Evolutionary conservation across 92 coral and sea anemone species (phyloP).

Genomic region (Chrysogorgia sp.): DNA sequence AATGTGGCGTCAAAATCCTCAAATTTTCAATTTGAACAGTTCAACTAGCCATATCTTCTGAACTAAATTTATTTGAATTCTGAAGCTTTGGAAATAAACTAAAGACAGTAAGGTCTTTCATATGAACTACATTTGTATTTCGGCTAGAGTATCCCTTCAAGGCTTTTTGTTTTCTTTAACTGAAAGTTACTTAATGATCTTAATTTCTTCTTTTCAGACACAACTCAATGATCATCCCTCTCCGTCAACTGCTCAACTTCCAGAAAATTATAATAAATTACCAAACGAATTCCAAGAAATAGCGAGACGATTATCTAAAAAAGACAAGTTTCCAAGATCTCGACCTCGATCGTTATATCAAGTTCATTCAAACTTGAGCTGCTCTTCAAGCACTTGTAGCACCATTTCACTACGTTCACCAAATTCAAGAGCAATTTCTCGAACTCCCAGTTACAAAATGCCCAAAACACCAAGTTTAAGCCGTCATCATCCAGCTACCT

Average conservation of each 20-base stretch:
- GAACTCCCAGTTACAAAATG: slow-evolving; percentile 78
- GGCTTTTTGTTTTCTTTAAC: too few species aligned
- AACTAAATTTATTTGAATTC: too few species aligned
- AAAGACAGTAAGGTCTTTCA: too few species aligned
- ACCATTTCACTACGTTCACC: slow-evolving; percentile 58
- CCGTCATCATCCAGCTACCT: slow-evolving; percentile 93
- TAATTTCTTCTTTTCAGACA: not conserved
- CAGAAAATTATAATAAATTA: slow-evolving; percentile 81
- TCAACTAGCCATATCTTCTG: too few species aligned
- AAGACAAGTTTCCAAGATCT: slow-evolving; percentile 70
- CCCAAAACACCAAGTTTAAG: slow-evolving; percentile 87
- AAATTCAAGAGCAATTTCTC: slow-evolving; percentile 61
- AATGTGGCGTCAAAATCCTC: too few species aligned
- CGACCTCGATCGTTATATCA: slow-evolving; percentile 44
- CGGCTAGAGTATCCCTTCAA: too few species aligned
- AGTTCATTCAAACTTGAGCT: slow-evolving; percentile 51
- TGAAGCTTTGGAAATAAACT: too few species aligned
- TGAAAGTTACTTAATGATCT: not conserved
- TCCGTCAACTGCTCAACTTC: slow-evolving; percentile 65
- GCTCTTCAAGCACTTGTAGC: slow-evolving; percentile 52
- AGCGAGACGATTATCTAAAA: slow-evolving; percentile 88
- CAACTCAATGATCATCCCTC: not conserved
- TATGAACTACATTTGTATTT: too few species aligned
- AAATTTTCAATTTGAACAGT: too few species aligned
- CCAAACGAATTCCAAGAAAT: slow-evolving; percentile 96